These are phyloP conservation scores for Neoitamus cyanurus DNA, from an alignment of 2,888 invertebrate species.

Conservation along the genomic window DNA sequence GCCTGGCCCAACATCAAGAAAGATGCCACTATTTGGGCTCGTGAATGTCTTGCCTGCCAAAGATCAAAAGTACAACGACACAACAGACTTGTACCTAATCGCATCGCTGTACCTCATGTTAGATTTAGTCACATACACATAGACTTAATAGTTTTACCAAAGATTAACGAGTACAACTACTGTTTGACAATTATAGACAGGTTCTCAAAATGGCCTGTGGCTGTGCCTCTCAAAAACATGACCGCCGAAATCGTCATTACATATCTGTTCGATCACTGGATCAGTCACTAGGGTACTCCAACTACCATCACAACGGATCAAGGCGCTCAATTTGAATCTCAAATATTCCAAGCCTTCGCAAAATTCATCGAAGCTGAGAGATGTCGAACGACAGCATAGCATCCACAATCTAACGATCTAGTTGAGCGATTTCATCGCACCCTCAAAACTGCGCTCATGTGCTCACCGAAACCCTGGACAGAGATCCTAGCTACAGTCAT, in stretches of 20 bases:
- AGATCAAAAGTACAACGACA: constrained; percentile 21
- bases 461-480: no score
- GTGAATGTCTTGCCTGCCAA: background rate
- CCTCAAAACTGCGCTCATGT: no score
- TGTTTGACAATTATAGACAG: constrained; percentile 17
- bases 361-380: background rate
- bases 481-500: no score
- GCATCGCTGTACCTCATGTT: constrained; percentile 17
- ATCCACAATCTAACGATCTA: constrained; percentile 46
- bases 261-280: background rate
- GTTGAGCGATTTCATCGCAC: no score
- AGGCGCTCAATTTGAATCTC: constrained; percentile 47
- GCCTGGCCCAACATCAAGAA: background rate
- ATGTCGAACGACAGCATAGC: constrained; percentile 36
- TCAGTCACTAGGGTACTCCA: constrained; percentile 42
- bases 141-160: constrained; percentile 40
- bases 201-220: constrained; percentile 43
- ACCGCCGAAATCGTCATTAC: constrained; percentile 51
- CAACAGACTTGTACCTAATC: background rate
- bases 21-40: background rate
- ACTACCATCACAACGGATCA: constrained; percentile 33
- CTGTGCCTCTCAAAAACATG: constrained; percentile 31
- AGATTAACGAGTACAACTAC: constrained; percentile 17
- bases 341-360: background rate
- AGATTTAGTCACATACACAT: constrained; percentile 45